Evolutionary conservation across 1,140 invertebrate species (phyloP), one percentile per base, ranked within the genome.

Genomic region (Anastrepha obliqua): DNA sequence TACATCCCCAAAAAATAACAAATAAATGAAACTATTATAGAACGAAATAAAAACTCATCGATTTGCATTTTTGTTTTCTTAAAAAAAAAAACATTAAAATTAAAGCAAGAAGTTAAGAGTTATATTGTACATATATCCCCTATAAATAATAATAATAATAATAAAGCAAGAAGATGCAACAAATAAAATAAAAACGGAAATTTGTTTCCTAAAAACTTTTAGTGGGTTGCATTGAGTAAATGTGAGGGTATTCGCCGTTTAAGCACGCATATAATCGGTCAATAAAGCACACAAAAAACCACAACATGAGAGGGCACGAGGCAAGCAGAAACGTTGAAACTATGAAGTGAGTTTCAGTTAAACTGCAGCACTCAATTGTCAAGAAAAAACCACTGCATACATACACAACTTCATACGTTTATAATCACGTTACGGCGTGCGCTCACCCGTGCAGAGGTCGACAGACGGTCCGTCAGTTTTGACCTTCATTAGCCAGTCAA

Each of bases 401-500:
- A 62, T 62, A 67, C 29, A 67, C 64, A 67, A 39, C 4, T 5
- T 51, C 17, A 78, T 1, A 11, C 70, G 51, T 47, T 78, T 17
- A 78, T 78, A 78, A 51, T 51, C 9, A 20, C 70, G 17, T 2
- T 8, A 81, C 17, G 44, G 17, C 47, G 74, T 9, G 44, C 74
- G 8, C 17, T 55, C 47, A 20, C 11, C 74, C 74, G 47, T 81
- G 74, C 47, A n/a, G 51, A 15, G 17, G 20, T 5, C 7, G 47
- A 55, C 47, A 81, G 47, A 11, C 11, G 7, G 11, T 74, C 70
- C 0, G 17, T 55, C 74, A 15, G 11, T 9, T 51, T 55, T 20
- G 47, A 81, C 74, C 74, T 81, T 81, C 74, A 81, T 55, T 55
- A 29, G 74, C 8, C 7, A 42, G 17, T 81, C 20, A 51, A 55